Evolutionary conservation across 2,797 vertebrate species (phyloP), one percentile per base, ranked within the genome.

Genomic region (Setipinna tenuifilis): DNA sequence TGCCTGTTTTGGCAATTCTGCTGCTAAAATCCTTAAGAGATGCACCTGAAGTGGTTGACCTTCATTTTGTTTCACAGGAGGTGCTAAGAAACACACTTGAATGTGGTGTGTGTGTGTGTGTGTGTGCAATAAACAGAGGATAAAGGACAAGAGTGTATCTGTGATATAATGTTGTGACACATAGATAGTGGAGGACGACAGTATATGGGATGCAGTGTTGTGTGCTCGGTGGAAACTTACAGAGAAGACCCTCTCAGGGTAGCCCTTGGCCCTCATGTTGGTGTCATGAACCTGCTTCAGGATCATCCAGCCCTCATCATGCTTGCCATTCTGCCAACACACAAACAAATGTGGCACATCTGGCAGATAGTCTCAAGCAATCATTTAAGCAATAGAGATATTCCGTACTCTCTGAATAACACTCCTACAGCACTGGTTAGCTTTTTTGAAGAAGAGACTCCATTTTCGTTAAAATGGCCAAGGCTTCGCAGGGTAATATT

Each of bases 211-310:
- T 59, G 14, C 4, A 19, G 21, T 85, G 61, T 23, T 65, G 61
- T 58, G 16, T 19, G 0, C 17, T 58, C 57, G 12, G 65, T 21
- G 48, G 31, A 28, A 19, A 82, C 98, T 97, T 90, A 99, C 98
- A 41, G 98, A 98, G 94, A 99, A 99, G 87, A 99, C 98, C 86
- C 97, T 96, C 92, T 99, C 98, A 0, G 98, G 98, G 88, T 98
- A 97, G 5, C 98, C 98, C 91, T 99, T 99, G 87, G 98, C 98
- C 86, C 98, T 94, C 98, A 99, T 99, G 95, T 99, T 99, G 93
- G 98, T 98, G 93, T 99, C 98, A 0, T 99, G 98, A 83, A 99
- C 98, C 91, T 99, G 98, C 93, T 99, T 99, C 92, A 99, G 96
- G 85, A 99, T 98, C 98, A 99, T 99, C 98, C 98, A 99, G 17